phyloP scores from a whole-genome alignment of 2,113 vertebrate genomes.

The Rattus norvegicus region DNA sequence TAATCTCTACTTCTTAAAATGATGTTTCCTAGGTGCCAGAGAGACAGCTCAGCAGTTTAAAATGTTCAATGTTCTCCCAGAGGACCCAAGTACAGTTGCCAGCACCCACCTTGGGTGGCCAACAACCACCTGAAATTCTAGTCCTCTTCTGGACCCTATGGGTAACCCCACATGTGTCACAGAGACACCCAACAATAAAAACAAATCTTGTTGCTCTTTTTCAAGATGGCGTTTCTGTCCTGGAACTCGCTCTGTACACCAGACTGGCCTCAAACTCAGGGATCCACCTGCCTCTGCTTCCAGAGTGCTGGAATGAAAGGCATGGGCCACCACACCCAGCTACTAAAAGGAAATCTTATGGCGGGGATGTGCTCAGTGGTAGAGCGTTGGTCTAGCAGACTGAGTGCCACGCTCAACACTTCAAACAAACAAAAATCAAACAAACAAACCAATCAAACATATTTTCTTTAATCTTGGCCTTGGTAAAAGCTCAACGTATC shows the following conservation, averaged over 20 bases:
- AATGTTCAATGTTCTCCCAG: background rate
- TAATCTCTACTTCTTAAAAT: background rate
- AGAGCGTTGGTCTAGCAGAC: background rate
- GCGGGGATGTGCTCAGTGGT: background rate
- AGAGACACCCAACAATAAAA: background rate
- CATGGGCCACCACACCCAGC: background rate
- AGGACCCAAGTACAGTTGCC: background rate
- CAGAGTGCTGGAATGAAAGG: background rate
- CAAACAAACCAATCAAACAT: background rate
- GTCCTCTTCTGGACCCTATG: background rate
- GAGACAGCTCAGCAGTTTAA: background rate
- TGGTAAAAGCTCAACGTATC: background rate
- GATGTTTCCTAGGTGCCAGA: background rate
- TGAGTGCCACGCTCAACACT: background rate
- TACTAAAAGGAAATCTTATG: background rate
- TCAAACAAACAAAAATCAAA: background rate
- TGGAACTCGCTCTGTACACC: background rate
- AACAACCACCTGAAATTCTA: background rate
- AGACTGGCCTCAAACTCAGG: background rate
- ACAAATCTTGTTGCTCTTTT: background rate
- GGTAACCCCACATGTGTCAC: background rate
- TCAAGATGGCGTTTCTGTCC: background rate
- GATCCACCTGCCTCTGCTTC: background rate
- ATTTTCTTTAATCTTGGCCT: conserved; percentile 7
- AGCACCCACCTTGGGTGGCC: background rate